Base-by-base conservation (phyloP, 2,797 vertebrate species). In the Characodon lateralis region DNA sequence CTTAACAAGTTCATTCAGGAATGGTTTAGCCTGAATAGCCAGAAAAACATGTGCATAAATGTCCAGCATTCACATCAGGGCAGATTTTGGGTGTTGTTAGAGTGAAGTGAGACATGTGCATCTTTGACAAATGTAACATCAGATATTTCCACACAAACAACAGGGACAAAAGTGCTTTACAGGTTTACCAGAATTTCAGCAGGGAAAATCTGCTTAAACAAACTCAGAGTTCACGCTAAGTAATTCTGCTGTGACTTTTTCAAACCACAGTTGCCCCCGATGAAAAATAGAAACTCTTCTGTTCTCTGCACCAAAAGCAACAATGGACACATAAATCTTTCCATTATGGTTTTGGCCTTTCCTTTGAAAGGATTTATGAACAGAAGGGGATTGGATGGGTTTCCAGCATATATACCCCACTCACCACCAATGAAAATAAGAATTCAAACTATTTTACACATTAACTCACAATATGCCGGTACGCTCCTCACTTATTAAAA, bases 281-380 rank as follows among this genome's bases (percentile, higher is more conserved):
- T 83, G 77, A 79, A 92, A 87, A 87, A 85, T 83, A 90, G 77
- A 88, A 89, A 79, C 79, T 83, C 70, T 79, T 85, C 89, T 77
- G 72, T 79, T 85, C 89, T 78, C 73, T 83, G 81, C 82, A 91
- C 82, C 84, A 86, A 85, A 75, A 83, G 78, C 79, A 90, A 92
- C 89, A 91, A 92, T 88, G 55, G 82, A 68, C 46, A 84, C 83
- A 92, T 91, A 87, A 91, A 92, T 89, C 86, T 74, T 78, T 84
- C 84, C 65, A 87, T 59, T 83, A 76, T 83, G 87, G 89, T 89
- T 90, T 89, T 87, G 88, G 72, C 73, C 84, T 78, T 75, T 80
- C 72, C 80, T 90, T 88, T 87, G 76, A 86, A 89, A 84, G 76
- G 87, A 90, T 91, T 93, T 87, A 92, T 91, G 87, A 78, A 83